These are phyloP conservation scores for Sesia bembeciformis DNA, from an alignment of 2,888 invertebrate species.

Conservation along the genomic window DNA sequence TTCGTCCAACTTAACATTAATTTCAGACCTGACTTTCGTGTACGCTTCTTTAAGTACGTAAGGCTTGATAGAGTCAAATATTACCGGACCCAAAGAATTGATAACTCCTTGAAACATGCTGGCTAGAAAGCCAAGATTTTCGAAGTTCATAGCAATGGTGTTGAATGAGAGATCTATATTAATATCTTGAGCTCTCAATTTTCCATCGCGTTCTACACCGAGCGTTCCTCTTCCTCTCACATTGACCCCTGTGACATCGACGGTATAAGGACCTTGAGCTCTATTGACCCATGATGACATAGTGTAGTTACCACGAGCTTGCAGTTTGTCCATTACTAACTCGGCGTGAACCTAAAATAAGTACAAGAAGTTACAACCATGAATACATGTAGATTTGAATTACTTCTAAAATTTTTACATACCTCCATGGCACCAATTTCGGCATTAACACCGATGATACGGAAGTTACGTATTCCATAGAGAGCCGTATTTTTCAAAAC, in stretches of 20 bases:
- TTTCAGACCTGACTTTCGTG: conserved; percentile 80
- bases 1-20: conserved; percentile 82
- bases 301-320: conserved; percentile 84
- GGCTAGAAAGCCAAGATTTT: conserved; percentile 86
- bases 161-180: conserved; percentile 85
- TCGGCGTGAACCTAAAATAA: conserved; percentile 79
- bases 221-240: conserved; percentile 81
- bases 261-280: conserved; percentile 84
- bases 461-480: conserved; percentile 85
- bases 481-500: conserved; percentile 81
- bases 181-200: conserved; percentile 84
- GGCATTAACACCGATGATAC: conserved; percentile 79
- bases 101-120: conserved; percentile 81
- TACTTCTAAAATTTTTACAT: conserved; percentile 2
- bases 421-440: conserved; percentile 86
- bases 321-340: conserved; percentile 80
- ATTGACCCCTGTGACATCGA: conserved; percentile 81
- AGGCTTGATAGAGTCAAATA: conserved; percentile 92
- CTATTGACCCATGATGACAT: conserved; percentile 81
- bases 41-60: conserved; percentile 86
- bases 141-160: conserved; percentile 85
- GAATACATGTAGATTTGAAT: neutral
- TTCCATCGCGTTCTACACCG: conserved; percentile 82
- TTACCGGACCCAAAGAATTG: conserved; percentile 85
- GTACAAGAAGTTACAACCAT: neutral